phyloP scores from a whole-genome alignment of 2,888 invertebrate genomes.

The Caenorhabditis imperialis region DNA sequence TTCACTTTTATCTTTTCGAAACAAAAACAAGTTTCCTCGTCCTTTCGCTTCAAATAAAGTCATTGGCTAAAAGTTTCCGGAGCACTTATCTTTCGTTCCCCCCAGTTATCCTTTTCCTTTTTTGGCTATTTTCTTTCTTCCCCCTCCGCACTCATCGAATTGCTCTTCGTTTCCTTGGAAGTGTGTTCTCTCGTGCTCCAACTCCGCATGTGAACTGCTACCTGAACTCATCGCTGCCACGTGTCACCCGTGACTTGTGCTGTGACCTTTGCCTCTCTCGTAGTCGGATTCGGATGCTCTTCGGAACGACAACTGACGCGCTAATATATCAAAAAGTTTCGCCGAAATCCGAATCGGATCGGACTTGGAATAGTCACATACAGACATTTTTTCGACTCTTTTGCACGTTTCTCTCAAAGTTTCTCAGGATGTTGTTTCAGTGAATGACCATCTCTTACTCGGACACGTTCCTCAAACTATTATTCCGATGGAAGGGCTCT shows the following conservation, averaged over 20 bases:
- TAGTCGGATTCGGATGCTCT: conserved; percentile 33
- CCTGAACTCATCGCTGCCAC: too few species aligned
- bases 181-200: too few species aligned
- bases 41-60: too few species aligned
- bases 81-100: conserved; percentile 34
- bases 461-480: conserved; percentile 69
- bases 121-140: background rate
- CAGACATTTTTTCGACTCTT: too few species aligned
- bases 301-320: conserved; percentile 45
- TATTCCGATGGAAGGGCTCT: conserved; percentile 72
- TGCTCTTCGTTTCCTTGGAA: too few species aligned
- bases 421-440: conserved; percentile 31
- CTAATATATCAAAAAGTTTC: conserved; percentile 52
- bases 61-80: conserved; percentile 37
- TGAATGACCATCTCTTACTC: conserved; percentile 72
- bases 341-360: conserved; percentile 48
- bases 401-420: too few species aligned
- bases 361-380: too few species aligned
- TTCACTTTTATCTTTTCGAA: too few species aligned
- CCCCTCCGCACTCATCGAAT: background rate
- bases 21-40: too few species aligned
- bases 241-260: conserved; percentile 46
- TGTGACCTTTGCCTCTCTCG: conserved; percentile 36
- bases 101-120: conserved; percentile 6
- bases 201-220: too few species aligned